These are phyloP conservation scores for Diarsia brunnea DNA, from an alignment of 2,888 invertebrate genomes.

Conservation along the genomic window DNA sequence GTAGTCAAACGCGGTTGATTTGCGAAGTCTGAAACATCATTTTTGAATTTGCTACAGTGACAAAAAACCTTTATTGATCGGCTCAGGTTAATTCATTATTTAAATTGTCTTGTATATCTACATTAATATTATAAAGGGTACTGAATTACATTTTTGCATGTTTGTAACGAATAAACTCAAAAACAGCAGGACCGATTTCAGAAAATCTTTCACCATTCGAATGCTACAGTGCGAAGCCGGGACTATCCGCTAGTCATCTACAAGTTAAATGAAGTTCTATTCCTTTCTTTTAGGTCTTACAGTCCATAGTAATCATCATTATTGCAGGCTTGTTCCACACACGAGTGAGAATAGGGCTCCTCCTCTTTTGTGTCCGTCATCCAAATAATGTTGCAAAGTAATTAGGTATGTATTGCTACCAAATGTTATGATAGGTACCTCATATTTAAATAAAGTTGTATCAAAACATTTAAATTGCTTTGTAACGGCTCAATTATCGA, in stretches of 20 bases:
- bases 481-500: constrained; percentile 33
- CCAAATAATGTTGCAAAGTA: neutral
- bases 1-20: neutral
- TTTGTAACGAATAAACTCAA: too few species aligned
- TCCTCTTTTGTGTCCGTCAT: neutral
- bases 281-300: neutral
- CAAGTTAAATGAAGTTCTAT: constrained; percentile 2
- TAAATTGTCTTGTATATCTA: too few species aligned
- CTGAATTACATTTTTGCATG: too few species aligned
- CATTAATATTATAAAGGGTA: too few species aligned
- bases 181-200: too few species aligned
- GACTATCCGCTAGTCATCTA: too few species aligned
- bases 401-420: neutral
- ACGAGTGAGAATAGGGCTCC: neutral
- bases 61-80: too few species aligned
- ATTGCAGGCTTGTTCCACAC: neutral
- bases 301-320: neutral
- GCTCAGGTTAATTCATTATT: too few species aligned
- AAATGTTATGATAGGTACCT: constrained; percentile 13
- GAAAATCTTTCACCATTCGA: too few species aligned
- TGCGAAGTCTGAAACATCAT: neutral
- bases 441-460: constrained; percentile 20
- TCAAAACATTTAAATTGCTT: constrained; percentile 33
- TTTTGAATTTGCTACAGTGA: too few species aligned
- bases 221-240: too few species aligned